These are phyloP conservation scores for Caenorhabditis panamensis DNA, from an alignment of 2,888 invertebrate species.

Conservation along the genomic window DNA sequence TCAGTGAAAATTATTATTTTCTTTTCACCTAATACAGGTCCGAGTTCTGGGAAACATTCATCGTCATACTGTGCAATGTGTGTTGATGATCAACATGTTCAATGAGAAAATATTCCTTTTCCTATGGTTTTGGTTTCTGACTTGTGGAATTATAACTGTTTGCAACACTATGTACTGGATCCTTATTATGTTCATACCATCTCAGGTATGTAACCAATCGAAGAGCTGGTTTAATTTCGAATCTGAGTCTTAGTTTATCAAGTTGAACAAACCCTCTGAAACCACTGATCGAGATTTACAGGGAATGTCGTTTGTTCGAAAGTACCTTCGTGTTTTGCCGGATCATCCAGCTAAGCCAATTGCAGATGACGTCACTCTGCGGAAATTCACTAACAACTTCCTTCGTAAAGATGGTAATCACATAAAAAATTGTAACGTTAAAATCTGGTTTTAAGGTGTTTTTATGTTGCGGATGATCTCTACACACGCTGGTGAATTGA, in stretches of 20 bases:
- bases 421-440: too few species aligned
- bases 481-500: slow-evolving; percentile 81
- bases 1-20: neutral
- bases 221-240: neutral
- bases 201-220: slow-evolving; percentile 76
- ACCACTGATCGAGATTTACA: too few species aligned
- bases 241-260: neutral
- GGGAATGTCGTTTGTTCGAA: slow-evolving; percentile 80
- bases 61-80: slow-evolving; percentile 81
- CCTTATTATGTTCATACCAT: slow-evolving; percentile 81
- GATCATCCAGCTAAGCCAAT: slow-evolving; percentile 81
- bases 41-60: slow-evolving; percentile 81
- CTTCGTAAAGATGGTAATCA: slow-evolving; percentile 75
- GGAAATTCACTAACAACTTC: slow-evolving; percentile 81
- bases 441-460: slow-evolving; percentile 71
- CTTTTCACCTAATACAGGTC: slow-evolving; percentile 65
- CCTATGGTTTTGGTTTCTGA: slow-evolving; percentile 81
- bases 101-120: slow-evolving; percentile 79
- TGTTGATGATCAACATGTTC: slow-evolving; percentile 82
- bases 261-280: neutral
- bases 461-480: slow-evolving; percentile 82
- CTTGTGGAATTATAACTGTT: slow-evolving; percentile 80
- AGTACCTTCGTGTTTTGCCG: slow-evolving; percentile 80
- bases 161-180: slow-evolving; percentile 81
- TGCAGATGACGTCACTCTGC: slow-evolving; percentile 80